Percentiles rank a stretch among this genome's conserved stretches.
These are phyloP conservation scores for Alentia gelatinosa DNA, from an alignment of 2,888 invertebrate species.

Conservation along the genomic window DNA sequence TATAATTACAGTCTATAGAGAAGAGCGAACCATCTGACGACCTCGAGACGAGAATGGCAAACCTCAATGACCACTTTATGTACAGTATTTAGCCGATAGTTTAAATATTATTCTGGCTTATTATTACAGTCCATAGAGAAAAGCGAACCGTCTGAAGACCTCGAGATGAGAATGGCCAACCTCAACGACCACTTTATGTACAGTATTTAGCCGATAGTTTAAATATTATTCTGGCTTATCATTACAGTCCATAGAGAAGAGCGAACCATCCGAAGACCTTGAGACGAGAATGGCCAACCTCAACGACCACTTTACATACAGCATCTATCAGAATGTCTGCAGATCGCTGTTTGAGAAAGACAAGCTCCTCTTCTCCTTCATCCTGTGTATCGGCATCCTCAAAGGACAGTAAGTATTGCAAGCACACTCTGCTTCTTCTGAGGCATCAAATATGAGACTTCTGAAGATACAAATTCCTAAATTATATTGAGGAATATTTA, in stretches of 20 bases:
- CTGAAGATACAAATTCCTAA: too few species aligned
- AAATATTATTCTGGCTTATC: too few species aligned
- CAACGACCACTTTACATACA: constrained; percentile 81
- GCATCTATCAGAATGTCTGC: constrained; percentile 84
- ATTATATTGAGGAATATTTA: too few species aligned
- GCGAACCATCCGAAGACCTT: constrained; percentile 86
- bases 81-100: constrained; percentile 84
- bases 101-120: too few species aligned
- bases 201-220: constrained; percentile 84
- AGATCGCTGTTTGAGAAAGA: constrained; percentile 81
- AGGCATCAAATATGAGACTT: too few species aligned
- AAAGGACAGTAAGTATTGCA: constrained; percentile 75
- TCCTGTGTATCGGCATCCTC: constrained; percentile 78
- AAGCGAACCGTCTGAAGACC: constrained; percentile 86
- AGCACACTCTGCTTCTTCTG: too few species aligned
- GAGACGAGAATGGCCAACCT: constrained; percentile 78
- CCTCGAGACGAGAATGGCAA: constrained; percentile 81
- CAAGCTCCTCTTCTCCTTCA: constrained; percentile 80
- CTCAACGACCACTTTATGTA: constrained; percentile 81
- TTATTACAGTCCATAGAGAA: constrained; percentile 87
- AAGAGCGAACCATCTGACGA: constrained; percentile 87
- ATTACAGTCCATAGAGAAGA: constrained; percentile 88
- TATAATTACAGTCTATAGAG: constrained; percentile 85
- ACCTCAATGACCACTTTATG: constrained; percentile 81
- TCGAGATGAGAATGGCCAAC: constrained; percentile 81